Base-by-base conservation (phyloP, 1,140 invertebrate species). In the Caenorhabditis brenneri region DNA sequence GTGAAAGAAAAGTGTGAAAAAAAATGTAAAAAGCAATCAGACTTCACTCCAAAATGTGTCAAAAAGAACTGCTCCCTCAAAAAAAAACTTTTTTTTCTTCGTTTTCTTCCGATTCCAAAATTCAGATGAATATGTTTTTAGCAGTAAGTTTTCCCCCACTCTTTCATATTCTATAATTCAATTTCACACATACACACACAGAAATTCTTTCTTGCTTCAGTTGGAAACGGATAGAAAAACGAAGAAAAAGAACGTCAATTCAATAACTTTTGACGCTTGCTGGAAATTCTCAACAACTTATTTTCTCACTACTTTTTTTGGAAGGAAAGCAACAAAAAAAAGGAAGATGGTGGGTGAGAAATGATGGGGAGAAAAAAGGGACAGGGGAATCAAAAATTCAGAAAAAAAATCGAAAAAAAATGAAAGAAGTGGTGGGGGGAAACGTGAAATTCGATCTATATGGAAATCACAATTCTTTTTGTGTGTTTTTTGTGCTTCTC, bases 321-420 rank as follows among this genome's bases (percentile, higher is more conserved):
- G 49, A 19, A 51, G 19, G n/a, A 51, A 51, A 19, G 15, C 6
- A 51, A 12, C 24, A 55, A 46, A 36, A 16, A 65, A 27, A n/a
- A 39, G 46, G 79, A 27, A 55, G 24, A 53, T 51, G 46, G 33
- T 7, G 79, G 46, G 46, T 19, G 33, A 48, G 79, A 53, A 74
- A 36, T 16, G 5, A 1, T 33, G 65, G 42, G 9, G 16, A 39
- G 24, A 9, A 31, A 39, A 10, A 31, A 16, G 48, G 22, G 24
- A 51, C 48, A 48, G 24, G 16, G 22, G 51, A 31, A 9, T 10
- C 7, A 24, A 80, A 80, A 80, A 31, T 79, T 79, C 39, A 79
- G 79, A 80, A 31, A 29, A 55, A 33, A 80, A 80, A 80, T 55
- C 51, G 51, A 55, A 51, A 36, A 53, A 51, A 79, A 48, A 24